A percentile compares a stretch with the other conserved stretches of the same genome.
phyloP scores from a whole-genome alignment of 2,797 vertebrate species.

The Rhinichthys osculus region DNA sequence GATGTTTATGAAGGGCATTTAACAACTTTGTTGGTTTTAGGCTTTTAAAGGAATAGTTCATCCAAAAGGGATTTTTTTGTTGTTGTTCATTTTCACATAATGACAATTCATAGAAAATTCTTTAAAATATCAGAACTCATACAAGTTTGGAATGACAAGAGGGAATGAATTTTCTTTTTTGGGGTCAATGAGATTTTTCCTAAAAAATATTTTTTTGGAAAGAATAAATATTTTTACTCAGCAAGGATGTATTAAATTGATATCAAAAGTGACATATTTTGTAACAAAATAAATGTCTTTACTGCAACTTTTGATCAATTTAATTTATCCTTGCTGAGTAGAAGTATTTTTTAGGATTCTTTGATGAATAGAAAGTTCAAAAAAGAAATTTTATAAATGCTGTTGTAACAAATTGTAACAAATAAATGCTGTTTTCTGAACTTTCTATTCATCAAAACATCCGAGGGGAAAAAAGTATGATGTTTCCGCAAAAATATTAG shows the following conservation, averaged over 20 bases:
- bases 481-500: not conserved
- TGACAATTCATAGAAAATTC: not conserved
- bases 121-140: not conserved
- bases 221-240: not conserved
- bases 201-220: not conserved
- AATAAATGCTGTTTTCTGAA: not conserved
- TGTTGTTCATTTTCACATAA: not conserved
- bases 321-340: not conserved
- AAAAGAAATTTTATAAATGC: too few species aligned
- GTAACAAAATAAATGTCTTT: not conserved
- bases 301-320: not conserved
- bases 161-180: not conserved
- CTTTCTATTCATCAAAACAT: not conserved
- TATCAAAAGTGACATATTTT: not conserved
- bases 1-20: not conserved
- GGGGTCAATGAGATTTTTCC: not conserved
- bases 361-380: not conserved
- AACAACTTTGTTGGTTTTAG: not conserved
- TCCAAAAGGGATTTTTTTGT: too few species aligned
- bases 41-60: not conserved
- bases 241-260: not conserved
- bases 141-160: not conserved
- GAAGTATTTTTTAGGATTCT: not conserved
- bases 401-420: not conserved
- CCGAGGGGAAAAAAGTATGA: not conserved